Base-by-base conservation (phyloP, 92 coral and sea anemone genomes). In the Bergia puertoricense region DNA sequence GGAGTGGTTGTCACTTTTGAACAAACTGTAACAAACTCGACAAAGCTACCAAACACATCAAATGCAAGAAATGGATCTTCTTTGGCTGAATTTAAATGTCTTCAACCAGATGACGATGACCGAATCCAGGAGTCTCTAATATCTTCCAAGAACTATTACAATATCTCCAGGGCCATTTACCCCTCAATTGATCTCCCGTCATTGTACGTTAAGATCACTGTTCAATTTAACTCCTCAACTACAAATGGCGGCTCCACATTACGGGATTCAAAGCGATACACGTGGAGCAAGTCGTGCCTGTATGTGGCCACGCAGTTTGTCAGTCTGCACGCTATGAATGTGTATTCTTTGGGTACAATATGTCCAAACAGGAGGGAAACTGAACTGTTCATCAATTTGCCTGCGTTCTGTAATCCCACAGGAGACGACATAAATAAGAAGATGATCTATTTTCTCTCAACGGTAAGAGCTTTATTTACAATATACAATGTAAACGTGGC, bases 301-400 rank as follows among this genome's bases (percentile, higher is more conserved):
- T 54, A 54, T 54, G 59, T 54, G 13, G 59, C 59, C 59, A 54
- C 59, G 10, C 3, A 54, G 16, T 54, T 54, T 13, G 74, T 68
- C 74, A 68, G 74, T 68, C 38, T 68, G 38, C n/a, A n/a, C 74
- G 38, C 59, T 54, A 54, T 68, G 74, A 68, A 68, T 68, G 74
- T 68, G 37, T 68, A n/a, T 38, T 68, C 74, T 54, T 18, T 54
- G 30, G 74, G 74, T 16, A 36, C 74, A 22, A 36, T 68, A 36
- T 68, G 39, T 37, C 74, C 74, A 1, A 68, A 68, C 39, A 68
- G 74, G 74, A n/a, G 74, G 38, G 74, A 68, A 68, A 68, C 74
- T 6, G 74, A 68, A 9, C 74, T 68, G 22, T n/a, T 7, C 74
- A 68, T 68, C 38, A 68, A 37, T 36, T 38, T 68, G 15, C 59